phyloP scores from a whole-genome alignment of 2,888 invertebrate species.

The Drosophila neoperkinsi region DNA sequence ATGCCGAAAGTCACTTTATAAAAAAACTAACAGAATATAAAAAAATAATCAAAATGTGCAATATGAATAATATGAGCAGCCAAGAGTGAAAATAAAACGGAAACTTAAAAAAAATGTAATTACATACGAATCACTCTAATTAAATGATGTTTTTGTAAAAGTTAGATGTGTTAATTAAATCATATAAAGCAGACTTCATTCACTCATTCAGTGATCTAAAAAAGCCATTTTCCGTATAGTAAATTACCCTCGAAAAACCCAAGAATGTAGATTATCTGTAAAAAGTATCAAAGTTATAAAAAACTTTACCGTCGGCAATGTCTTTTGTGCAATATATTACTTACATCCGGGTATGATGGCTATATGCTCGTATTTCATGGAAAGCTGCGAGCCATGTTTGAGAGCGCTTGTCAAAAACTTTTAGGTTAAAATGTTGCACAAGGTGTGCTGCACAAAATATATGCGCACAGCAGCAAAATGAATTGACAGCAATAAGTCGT shows the following conservation, averaged over 20 bases:
- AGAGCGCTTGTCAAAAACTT: constrained; percentile 72
- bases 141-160: not conserved
- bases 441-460: constrained; percentile 36
- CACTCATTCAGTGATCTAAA: not conserved
- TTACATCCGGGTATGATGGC: constrained; percentile 3
- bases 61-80: not conserved
- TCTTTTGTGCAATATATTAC: constrained; percentile 15
- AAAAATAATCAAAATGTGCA: not conserved
- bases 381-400: constrained; percentile 53
- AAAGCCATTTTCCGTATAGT: not conserved
- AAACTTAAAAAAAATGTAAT: not conserved
- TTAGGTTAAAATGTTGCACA: constrained; percentile 22
- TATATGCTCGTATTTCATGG: constrained; percentile 49
- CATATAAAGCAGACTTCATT: not conserved
- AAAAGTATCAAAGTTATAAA: constrained; percentile 35
- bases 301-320: constrained; percentile 49
- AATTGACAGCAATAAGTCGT: constrained; percentile 51
- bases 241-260: constrained; percentile 43
- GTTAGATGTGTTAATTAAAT: constrained; percentile 4
- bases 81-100: not conserved
- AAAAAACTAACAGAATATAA: not conserved
- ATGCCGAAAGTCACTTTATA: not conserved
- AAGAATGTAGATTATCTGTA: constrained; percentile 62
- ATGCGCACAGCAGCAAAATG: constrained; percentile 26
- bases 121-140: not conserved